A percentile compares a stretch with the other conserved stretches of the same genome.
Conservation (phyloP, 2,113 vertebrate genomes). For the Artemisiospiza belli region DNA sequence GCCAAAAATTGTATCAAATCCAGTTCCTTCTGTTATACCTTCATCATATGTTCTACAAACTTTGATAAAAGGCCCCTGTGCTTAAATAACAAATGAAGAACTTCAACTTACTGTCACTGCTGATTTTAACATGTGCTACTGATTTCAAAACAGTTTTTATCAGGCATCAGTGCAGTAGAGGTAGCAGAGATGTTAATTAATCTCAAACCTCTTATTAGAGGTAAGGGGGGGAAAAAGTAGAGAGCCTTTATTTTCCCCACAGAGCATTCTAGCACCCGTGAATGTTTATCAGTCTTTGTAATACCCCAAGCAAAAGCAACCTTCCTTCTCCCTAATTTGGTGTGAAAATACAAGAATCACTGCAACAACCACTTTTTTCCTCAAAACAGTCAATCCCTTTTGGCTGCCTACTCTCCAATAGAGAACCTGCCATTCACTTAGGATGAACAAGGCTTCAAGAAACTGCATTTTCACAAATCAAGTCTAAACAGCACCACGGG, state of each 20-base stretch:
- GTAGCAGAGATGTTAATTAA: neutral
- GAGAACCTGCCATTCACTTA: neutral
- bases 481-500: neutral
- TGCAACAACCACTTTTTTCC: neutral
- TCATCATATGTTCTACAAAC: neutral
- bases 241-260: neutral
- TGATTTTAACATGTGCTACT: neutral
- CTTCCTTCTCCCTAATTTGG: neutral
- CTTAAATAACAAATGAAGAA: neutral
- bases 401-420: neutral
- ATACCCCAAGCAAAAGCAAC: neutral
- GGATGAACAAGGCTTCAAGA: neutral
- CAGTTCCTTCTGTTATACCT: neutral
- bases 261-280: neutral
- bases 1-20: neutral
- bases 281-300: neutral
- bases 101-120: neutral
- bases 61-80: neutral
- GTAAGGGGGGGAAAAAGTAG: neutral
- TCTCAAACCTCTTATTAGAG: neutral
- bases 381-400: neutral
- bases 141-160: neutral
- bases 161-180: neutral
- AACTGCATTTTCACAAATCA: neutral
- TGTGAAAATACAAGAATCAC: neutral